phyloP scores from a whole-genome alignment of 2,113 vertebrate species.

The Strix uralensis region DNA sequence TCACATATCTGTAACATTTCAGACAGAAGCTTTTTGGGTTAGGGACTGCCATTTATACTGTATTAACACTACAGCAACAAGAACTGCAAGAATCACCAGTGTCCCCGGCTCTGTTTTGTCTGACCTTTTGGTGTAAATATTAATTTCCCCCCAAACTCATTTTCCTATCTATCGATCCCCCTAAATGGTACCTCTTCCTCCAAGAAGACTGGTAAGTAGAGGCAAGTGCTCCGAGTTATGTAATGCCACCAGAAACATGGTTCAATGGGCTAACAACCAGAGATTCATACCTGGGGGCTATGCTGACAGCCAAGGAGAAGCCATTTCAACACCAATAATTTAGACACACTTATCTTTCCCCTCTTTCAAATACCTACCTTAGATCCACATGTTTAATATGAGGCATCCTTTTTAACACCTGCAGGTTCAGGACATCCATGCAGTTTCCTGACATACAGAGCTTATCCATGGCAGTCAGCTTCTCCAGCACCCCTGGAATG shows the following conservation, averaged over 20 bases:
- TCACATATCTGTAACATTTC: background rate
- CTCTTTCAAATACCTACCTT: constrained; percentile 72
- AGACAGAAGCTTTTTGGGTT: background rate
- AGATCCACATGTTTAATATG: constrained; percentile 93
- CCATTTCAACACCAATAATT: background rate
- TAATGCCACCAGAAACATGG: background rate
- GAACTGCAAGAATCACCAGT: background rate
- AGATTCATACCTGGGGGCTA: background rate
- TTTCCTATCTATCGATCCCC: background rate
- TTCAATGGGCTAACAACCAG: background rate
- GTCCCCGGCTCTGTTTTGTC: background rate
- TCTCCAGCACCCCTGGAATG: constrained; percentile 90
- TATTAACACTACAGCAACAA: background rate
- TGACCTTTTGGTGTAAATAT: background rate
- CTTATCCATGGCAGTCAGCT: constrained; percentile 87
- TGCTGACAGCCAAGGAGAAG: background rate
- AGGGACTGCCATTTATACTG: background rate
- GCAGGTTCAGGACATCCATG: constrained; percentile 81
- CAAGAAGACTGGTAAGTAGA: background rate
- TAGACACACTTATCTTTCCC: background rate
- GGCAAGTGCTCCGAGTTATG: background rate
- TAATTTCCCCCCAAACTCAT: background rate
- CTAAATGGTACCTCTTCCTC: background rate
- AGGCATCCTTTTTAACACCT: constrained; percentile 84
- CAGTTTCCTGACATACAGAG: constrained; percentile 97